Percentiles rank a stretch among this genome's conserved stretches.
These are phyloP conservation scores for Limonius californicus DNA, from an alignment of 1,140 invertebrate species.

Conservation along the genomic window DNA sequence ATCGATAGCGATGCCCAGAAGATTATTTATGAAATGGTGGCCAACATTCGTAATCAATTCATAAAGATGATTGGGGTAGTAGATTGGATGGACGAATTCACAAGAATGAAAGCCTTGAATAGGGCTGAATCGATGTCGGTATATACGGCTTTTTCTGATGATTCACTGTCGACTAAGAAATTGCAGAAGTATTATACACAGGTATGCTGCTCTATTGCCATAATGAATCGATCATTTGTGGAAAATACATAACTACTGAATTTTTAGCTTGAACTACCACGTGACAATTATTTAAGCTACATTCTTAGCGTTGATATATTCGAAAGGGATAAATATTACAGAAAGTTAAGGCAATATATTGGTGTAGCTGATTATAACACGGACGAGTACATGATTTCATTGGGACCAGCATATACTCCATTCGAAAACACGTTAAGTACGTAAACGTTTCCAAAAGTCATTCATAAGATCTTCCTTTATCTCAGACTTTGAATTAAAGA, in stretches of 20 bases:
- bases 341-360: conserved; percentile 43
- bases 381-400: too few relatives aligned
- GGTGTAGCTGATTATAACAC: not conserved
- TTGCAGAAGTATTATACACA: conserved; percentile 51
- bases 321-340: conserved; percentile 56
- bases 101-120: conserved; percentile 53
- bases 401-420: too few relatives aligned
- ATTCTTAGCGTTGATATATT: conserved; percentile 59
- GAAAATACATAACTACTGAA: too few relatives aligned
- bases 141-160: conserved; percentile 58
- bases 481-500: too few relatives aligned
- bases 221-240: too few relatives aligned
- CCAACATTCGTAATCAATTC: conserved; percentile 58
- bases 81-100: conserved; percentile 62
- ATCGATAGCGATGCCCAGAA: conserved; percentile 52
- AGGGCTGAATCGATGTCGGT: conserved; percentile 54
- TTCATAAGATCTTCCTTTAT: too few relatives aligned
- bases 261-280: not conserved
- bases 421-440: too few relatives aligned
- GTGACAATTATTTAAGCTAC: conserved; percentile 52
- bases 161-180: conserved; percentile 53
- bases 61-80: conserved; percentile 48
- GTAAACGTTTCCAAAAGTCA: too few relatives aligned
- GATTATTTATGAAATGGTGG: conserved; percentile 61
- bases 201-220: too few relatives aligned